Evolutionary conservation across 2,888 invertebrate species (phyloP), one percentile per base, ranked within the genome.

Genomic region (Polydrusus tereticollis): DNA sequence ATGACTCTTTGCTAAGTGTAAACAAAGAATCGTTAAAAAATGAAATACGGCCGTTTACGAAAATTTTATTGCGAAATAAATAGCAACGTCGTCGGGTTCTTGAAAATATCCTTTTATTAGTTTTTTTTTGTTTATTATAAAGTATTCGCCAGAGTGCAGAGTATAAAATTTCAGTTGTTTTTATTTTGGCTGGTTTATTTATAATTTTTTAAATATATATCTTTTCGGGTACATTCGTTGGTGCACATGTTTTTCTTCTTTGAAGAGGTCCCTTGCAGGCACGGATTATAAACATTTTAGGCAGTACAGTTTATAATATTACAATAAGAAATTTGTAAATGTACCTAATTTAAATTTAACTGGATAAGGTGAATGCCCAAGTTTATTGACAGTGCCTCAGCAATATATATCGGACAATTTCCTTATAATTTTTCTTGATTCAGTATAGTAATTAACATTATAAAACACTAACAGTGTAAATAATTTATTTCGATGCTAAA

Each of bases 171-270:
- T 65, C 65, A 20, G 7, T 26, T 45, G 55, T 26, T 45, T 52
- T 59, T 68, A 60, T 68, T 58, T 67, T 21, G 60, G 36, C 52
- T 26, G 52, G 69, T 55, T 60, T 69, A 69, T 69, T 69, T 69
- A 69, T 69, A 69, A 69, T 69, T 69, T 65, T 69, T 68, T 69
- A 59, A 50, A 64, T 58, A 64, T 64, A 79, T 76, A 41, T 41
- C 78, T 78, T 69, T 77, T 77, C 78, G 26, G 12, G 64, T 79
- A 62, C 64, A 50, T 55, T 57, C 47, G 18, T 36, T 47, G 63
- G 16, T 21, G 57, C 73, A 73, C 50, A 65, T 73, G 69, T 66
- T 73, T 72, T 69, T 43, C 57, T 66, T 65, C 69, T 67, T 57
- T 57, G 68, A 65, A 69, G 68, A 63, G 73, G 68, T 63, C 41